Base-by-base conservation (phyloP, 2,888 invertebrate species). In the Chrysotoxum bicinctum region DNA sequence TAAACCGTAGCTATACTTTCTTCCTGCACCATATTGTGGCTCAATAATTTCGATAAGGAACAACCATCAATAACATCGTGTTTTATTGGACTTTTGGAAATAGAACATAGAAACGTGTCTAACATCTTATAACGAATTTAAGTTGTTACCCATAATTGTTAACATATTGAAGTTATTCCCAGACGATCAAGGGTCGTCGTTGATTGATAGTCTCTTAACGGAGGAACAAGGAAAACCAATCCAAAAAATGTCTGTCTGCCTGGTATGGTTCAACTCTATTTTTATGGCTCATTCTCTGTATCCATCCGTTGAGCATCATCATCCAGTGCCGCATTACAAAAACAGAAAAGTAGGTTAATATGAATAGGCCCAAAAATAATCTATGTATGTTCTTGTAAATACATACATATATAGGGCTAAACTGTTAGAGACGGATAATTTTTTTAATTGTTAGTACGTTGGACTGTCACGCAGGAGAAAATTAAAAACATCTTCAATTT, bases 101-200 rank as follows among this genome's bases (percentile, higher is more conserved):
- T 73, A 52, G 52, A 82, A 50, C 50, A 72, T 43, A 26, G n/a
- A 30, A 72, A 40, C 52, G 32, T 78, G 60, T 60, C 50, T 14
- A 76, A 35, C 43, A 58, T 40, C 35, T 54, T 62, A 43, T 66
- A 72, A 68, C 50, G 52, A 54, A 56, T 62, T 69, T 74, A 68
- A 69, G 73, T 68, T 82, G 72, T 77, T 82, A 82, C 54, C 68
- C 73, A 77, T 74, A 69, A 69, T 77, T 83, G 70, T 69, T 69
- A 75, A 66, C 74, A 83, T 68, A 83, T 79, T 79, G 69, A 45
- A 83, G 74, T 79, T 79, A 52, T 69, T 64, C 43, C 37, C 69
- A 50, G 30, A 70, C 30, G 68, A 37, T 30, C 32, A 64, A 64
- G 30, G 64, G 64, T 52, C 62, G 64, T 52, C 48, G 78, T 62